Evolutionary conservation across 2,888 invertebrate genomes (phyloP), one percentile per base, ranked within the genome.

Genomic region (Dioctria linearis): DNA sequence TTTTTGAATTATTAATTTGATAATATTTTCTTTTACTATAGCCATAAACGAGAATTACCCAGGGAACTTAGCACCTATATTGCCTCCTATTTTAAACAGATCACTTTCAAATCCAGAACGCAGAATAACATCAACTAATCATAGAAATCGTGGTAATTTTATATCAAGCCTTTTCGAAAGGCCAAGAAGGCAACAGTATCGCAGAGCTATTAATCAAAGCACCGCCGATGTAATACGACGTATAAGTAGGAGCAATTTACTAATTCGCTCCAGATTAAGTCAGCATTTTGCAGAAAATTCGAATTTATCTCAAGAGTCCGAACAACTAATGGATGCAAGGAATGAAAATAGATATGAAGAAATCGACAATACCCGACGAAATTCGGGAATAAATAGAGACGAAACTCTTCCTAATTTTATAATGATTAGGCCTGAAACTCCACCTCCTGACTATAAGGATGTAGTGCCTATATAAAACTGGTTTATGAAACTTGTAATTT

Each of bases 211-310:
- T 9, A 88, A 88, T 85, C 86, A 86, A 80, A 87, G 87, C 49
- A 88, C 89, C 3, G 87, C 88, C 6, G 86, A 87, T 25, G 82
- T 88, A n/a, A 88, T 88, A 49, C 84, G 89, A 49, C 86, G 88
- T 3, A 80, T 88, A 8, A 88, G 88, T 82, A 87, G 88, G 11
- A 88, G 88, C 71, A 89, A 87, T 83, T 83, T 88, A 46, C 37
- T 43, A 25, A 73, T 65, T n/a, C 63, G 67, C 43, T 73, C 80
- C 4, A 25, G 78, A 9, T 71, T 84, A 4, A 85, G 85, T 80
- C 85, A 85, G 82, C 84, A 85, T 79, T 84, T 85, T 67, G 43
- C 80, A 84, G 3, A 81, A 82, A 11, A 83, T 83, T 2, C 4
- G 11, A 82, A 65, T 3, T 37, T 46, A 5, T 84, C 84, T 0